Base-by-base conservation (phyloP, 2,888 invertebrate genomes). In the Alloscopus bannaensis region DNA sequence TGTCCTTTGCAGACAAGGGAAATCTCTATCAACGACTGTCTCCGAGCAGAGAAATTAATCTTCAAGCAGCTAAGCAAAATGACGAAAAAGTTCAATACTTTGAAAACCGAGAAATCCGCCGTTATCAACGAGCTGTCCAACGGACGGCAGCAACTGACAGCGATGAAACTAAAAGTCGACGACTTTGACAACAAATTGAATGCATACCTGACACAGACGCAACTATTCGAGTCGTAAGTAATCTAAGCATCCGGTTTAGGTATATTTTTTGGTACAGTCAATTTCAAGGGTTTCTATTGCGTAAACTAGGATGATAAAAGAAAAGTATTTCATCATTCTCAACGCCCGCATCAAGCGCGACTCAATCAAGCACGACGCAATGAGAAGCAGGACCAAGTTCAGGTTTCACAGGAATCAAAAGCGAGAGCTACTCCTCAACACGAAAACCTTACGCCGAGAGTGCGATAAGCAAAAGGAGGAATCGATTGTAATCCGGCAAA, bases 331-430 rank as follows among this genome's bases (percentile, higher is more conserved):
- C 20, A 42, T 84, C 11, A 80, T 79, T 6, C 31, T 84, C n/a
- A 85, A 85, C 42, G 83, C 83, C 13, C 71, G 80, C 2, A 75
- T 85, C 1, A 80, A 76, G 20, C 24, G 84, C 11, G 83, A 85
- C 22, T 84, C 85, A 0, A 71, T 81, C 22, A 69, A 80, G 26
- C 82, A 79, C 55, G 83, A 84, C 18, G 83, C 84, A 1, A 64
- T 85, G 24, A 47, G 84, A 60, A 78, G 81, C 45, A 42, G 81
- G 2, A 80, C 83, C 11, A 83, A 83, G 47, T 84, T 79, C 29
- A 65, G 83, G 13, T 69, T 78, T 40, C 68, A 75, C 47, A 66
- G 77, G 0, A 80, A 71, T 4, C 81, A 85, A 40, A 83, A 83
- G 59, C 11, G 55, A 28, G 85, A 85, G 40, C 45, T 84, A 4